These are phyloP conservation scores for Paralvinella palmiformis DNA, from an alignment of 1,140 invertebrate genomes.

Conservation along the genomic window DNA sequence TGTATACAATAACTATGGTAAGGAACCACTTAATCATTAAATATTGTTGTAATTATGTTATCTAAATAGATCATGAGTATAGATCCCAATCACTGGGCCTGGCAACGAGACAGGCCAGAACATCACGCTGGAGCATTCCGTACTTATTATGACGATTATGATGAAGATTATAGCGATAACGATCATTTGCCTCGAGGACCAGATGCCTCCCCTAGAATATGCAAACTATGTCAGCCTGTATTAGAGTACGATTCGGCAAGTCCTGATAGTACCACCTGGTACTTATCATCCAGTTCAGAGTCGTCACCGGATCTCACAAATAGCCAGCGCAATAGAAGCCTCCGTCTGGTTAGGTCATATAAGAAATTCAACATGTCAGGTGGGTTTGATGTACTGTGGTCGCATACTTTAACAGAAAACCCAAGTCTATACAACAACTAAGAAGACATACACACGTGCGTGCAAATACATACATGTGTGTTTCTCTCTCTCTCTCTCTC, in stretches of 20 bases:
- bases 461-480: no score
- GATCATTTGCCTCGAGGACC: constrained; percentile 27
- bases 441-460: no score
- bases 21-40: background rate
- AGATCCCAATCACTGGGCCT: constrained; percentile 33
- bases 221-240: background rate
- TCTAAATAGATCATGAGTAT: constrained; percentile 45
- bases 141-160: constrained; percentile 35
- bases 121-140: constrained; percentile 46
- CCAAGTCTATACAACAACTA: no score
- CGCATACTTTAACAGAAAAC: no score
- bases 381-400: background rate
- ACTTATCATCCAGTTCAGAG: constrained; percentile 7
- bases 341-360: background rate
- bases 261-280: constrained; percentile 4
- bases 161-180: constrained; percentile 44
- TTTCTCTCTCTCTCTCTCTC: no score
- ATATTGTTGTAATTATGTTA: background rate
- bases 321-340: background rate
- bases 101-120: constrained; percentile 39
- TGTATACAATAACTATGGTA: background rate
- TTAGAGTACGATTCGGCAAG: constrained; percentile 1
- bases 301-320: background rate
- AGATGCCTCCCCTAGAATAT: constrained; percentile 14
- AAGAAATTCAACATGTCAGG: background rate